These are phyloP conservation scores for Whitmania pigra DNA, from an alignment of 1,140 invertebrate genomes.

Conservation along the genomic window DNA sequence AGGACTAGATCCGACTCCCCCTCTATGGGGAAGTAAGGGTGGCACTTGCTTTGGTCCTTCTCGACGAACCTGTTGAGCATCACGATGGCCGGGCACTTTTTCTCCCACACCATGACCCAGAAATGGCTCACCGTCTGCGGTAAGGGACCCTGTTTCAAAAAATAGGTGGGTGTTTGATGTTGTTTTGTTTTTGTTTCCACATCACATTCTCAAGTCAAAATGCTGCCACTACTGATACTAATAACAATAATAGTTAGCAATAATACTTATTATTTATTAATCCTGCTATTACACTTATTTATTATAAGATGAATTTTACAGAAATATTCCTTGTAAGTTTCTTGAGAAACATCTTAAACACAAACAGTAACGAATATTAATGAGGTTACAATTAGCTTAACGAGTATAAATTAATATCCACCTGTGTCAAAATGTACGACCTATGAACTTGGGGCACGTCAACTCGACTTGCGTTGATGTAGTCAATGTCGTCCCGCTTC, in stretches of 20 bases:
- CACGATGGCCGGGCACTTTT: conserved; percentile 62
- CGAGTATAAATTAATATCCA: conserved; percentile 24
- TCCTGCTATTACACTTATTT: too few relatives aligned
- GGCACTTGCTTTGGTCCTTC: conserved; percentile 62
- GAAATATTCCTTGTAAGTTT: too few relatives aligned
- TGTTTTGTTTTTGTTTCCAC: too few relatives aligned
- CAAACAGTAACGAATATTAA: too few relatives aligned
- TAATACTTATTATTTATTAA: too few relatives aligned
- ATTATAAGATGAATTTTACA: too few relatives aligned
- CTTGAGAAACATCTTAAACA: too few relatives aligned
- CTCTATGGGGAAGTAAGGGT: conserved; percentile 79
- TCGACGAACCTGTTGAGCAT: conserved; percentile 56
- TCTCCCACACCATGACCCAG: conserved; percentile 73
- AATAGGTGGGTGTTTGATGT: too few relatives aligned
- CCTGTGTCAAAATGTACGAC: conserved; percentile 67
- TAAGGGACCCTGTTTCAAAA: conserved; percentile 52
- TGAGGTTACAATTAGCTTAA: too few relatives aligned
- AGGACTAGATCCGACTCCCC: conserved; percentile 55
- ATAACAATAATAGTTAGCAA: too few relatives aligned
- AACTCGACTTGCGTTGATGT: conserved; percentile 86
- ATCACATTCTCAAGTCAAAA: too few relatives aligned
- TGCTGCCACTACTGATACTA: too few relatives aligned
- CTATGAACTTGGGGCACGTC: conserved; percentile 63
- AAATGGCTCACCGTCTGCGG: conserved; percentile 57
- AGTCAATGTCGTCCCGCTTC: conserved; percentile 59